Conservation (phyloP, 2,113 vertebrate genomes). For the Cnemophilus loriae region DNA sequence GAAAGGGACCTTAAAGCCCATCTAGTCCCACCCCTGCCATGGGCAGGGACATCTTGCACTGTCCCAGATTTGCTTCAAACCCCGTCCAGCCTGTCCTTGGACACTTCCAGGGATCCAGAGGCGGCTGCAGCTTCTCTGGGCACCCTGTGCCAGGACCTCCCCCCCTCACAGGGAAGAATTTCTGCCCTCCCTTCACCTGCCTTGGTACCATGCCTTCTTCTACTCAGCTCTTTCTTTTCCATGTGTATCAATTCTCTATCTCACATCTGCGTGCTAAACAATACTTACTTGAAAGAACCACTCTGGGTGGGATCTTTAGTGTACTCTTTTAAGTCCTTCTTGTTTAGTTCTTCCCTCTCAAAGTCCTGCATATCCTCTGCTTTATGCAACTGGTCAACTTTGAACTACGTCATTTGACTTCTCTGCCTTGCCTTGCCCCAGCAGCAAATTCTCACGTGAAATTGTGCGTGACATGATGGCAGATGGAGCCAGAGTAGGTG, state of each 20-base stretch:
- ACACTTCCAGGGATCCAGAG: neutral
- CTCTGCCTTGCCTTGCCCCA: neutral
- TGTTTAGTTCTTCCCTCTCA: neutral
- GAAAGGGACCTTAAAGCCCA: neutral
- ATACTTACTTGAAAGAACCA: neutral
- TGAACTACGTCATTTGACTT: neutral
- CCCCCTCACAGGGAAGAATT: fast-evolving
- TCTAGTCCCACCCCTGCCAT: neutral
- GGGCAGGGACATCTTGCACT: neutral
- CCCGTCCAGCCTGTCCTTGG: fast-evolving
- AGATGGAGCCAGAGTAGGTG: neutral
- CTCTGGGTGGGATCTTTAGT: neutral
- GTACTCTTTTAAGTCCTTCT: neutral
- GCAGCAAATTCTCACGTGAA: neutral
- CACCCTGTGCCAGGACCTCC: neutral
- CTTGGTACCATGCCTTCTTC: neutral
- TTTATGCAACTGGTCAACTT: neutral
- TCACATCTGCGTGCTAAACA: neutral
- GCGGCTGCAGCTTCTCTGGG: neutral
- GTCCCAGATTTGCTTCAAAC: neutral
- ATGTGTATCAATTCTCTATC: neutral
- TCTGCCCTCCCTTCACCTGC: neutral
- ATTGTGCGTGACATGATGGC: neutral
- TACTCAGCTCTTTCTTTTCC: neutral
- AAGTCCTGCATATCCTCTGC: neutral